Percentiles rank a stretch among this genome's conserved stretches.
Conservation (phyloP, 2,888 invertebrate species). For the Quadroppia sp. region DNA sequence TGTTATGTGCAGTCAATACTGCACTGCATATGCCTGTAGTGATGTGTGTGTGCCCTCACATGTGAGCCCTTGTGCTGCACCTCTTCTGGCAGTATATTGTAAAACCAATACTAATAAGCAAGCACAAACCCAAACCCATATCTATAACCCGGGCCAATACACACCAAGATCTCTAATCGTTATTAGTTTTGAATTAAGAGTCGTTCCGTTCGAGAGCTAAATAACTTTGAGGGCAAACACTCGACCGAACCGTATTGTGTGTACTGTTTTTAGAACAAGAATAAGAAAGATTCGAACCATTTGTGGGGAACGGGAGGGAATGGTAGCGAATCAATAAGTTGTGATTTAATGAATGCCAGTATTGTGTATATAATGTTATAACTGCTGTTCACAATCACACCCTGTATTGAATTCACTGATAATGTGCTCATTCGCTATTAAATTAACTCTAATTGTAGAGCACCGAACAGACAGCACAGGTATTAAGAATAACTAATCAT, state of each 20-base stretch:
- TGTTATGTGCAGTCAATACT: neutral
- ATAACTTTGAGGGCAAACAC: conserved; percentile 9
- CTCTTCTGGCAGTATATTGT: neutral
- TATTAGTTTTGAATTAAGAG: neutral
- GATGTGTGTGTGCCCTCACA: neutral
- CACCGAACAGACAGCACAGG: neutral
- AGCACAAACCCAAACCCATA: neutral
- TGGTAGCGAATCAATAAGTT: conserved; percentile 17
- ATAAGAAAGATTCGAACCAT: no score
- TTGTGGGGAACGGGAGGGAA: neutral
- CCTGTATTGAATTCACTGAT: conserved; percentile 8
- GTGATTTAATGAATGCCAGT: conserved; percentile 2
- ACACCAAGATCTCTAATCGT: neutral
- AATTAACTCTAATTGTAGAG: conserved; percentile 17
- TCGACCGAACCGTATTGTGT: neutral
- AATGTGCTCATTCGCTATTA: conserved; percentile 26
- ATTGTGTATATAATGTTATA: neutral
- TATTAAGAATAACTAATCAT: neutral
- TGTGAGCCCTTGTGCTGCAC: neutral
- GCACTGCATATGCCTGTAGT: neutral
- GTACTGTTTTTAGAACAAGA: no score
- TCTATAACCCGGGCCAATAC: neutral
- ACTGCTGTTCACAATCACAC: neutral
- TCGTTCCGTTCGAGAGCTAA: neutral
- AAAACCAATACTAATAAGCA: conserved; percentile 14